Evolutionary conservation across 2,113 vertebrate genomes (phyloP).

Genomic region (Gopherus evgoodei): DNA sequence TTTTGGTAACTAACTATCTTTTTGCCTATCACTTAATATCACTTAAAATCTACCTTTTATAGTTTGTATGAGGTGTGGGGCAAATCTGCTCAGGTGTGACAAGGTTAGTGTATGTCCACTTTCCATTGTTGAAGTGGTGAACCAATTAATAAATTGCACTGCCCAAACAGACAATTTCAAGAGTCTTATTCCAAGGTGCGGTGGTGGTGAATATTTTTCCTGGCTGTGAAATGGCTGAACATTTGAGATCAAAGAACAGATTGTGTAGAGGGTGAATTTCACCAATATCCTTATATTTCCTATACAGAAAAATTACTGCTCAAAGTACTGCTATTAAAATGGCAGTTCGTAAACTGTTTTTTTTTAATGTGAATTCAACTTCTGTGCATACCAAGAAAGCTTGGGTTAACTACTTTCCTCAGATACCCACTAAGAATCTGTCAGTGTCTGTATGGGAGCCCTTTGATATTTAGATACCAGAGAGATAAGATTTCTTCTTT

Average conservation of each 20-base stretch:
- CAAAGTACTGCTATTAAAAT: neutral
- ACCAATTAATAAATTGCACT: too few relatives aligned
- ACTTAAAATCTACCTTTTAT: too few relatives aligned
- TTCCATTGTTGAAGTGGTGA: too few relatives aligned
- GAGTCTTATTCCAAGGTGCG: neutral
- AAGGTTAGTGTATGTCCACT: too few relatives aligned
- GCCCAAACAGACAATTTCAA: neutral
- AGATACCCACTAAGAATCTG: constrained; percentile 52
- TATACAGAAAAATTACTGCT: neutral
- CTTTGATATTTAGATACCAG: constrained; percentile 48
- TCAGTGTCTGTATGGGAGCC: constrained; percentile 48
- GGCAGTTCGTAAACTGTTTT: neutral
- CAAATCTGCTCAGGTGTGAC: too few relatives aligned
- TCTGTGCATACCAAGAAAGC: neutral
- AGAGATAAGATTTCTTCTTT: constrained; percentile 66
- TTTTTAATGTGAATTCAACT: neutral
- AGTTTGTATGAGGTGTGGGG: too few relatives aligned
- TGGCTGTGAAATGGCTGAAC: neutral
- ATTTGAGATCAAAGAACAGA: neutral
- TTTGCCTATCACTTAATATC: too few relatives aligned
- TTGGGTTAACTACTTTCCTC: constrained; percentile 31
- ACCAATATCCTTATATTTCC: neutral
- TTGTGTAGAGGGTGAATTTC: neutral
- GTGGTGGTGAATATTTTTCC: neutral
- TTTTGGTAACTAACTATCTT: too few relatives aligned